These are phyloP conservation scores for Tetragonula carbonaria DNA, from an alignment of 2,888 invertebrate species.

Conservation along the genomic window DNA sequence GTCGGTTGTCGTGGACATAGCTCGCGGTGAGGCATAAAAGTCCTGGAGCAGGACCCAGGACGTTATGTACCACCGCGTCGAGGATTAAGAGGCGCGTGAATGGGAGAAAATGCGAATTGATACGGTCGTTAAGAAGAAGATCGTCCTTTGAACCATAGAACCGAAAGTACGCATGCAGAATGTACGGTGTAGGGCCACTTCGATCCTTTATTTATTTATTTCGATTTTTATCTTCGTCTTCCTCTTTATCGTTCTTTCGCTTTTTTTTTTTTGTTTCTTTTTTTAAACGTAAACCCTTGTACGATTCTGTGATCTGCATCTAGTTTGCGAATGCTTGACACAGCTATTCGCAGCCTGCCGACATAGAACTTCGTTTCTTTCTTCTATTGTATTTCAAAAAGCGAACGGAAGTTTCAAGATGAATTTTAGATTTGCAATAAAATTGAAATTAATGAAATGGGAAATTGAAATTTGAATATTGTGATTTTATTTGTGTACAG, in stretches of 20 bases:
- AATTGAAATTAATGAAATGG: too few relatives aligned
- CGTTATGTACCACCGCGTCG: slow-evolving; percentile 48
- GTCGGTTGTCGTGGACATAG: slow-evolving; percentile 61
- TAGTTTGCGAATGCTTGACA: too few relatives aligned
- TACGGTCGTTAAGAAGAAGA: slow-evolving; percentile 75
- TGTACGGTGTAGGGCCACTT: slow-evolving; percentile 39
- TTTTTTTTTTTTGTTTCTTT: neutral
- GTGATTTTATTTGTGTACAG: too few relatives aligned
- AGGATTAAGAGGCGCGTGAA: slow-evolving; percentile 75
- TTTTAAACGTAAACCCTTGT: neutral
- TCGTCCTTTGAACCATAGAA: slow-evolving; percentile 66
- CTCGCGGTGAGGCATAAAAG: slow-evolving; percentile 63
- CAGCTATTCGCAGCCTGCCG: slow-evolving; percentile 23
- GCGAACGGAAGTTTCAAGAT: too few relatives aligned
- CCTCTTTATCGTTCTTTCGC: neutral
- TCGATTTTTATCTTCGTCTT: neutral
- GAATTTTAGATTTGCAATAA: too few relatives aligned
- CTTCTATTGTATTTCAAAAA: too few relatives aligned
- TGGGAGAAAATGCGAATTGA: slow-evolving; percentile 78
- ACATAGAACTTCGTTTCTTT: neutral
- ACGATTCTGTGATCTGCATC: slow-evolving; percentile 49
- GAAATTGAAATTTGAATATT: too few relatives aligned
- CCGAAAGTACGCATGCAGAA: slow-evolving; percentile 51
- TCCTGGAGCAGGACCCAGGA: slow-evolving; percentile 54
- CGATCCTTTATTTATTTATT: slow-evolving; percentile 48